These are phyloP conservation scores for Cyanoliseus patagonus DNA, from an alignment of 2,113 vertebrate genomes.

Conservation along the genomic window DNA sequence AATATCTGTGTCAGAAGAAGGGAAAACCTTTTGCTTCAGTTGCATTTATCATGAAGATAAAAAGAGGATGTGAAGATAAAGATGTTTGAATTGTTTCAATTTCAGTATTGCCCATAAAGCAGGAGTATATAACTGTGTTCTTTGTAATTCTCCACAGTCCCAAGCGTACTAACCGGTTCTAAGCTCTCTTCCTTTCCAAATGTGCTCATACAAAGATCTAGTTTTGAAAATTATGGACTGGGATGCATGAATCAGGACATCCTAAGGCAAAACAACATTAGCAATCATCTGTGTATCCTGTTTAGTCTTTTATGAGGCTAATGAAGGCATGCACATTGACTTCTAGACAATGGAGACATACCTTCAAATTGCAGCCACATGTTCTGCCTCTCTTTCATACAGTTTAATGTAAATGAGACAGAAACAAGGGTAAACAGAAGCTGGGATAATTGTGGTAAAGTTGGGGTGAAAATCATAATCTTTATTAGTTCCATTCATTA, in stretches of 20 bases:
- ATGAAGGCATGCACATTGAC: background rate
- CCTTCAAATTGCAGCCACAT: background rate
- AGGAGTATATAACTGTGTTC: background rate
- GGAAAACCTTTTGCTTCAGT: background rate
- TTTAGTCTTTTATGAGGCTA: background rate
- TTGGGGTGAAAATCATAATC: background rate
- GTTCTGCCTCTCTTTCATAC: background rate
- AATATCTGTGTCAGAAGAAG: background rate
- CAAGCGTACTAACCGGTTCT: background rate
- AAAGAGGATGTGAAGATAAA: background rate
- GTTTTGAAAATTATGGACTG: background rate
- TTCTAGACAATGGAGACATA: background rate
- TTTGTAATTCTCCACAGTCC: background rate
- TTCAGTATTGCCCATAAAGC: background rate
- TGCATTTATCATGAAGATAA: background rate
- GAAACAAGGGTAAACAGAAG: background rate
- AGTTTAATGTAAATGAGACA: background rate
- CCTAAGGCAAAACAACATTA: background rate
- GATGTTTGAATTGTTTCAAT: background rate
- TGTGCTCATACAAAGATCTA: background rate
- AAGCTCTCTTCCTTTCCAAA: background rate
- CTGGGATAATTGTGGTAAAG: background rate
- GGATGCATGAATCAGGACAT: background rate
- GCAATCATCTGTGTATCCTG: fast-evolving
- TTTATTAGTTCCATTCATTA: background rate